A percentile compares a stretch with the other conserved stretches of the same genome.
phyloP scores from a whole-genome alignment of 1,140 invertebrate genomes.

The Pygmarrhopalites habei region DNA sequence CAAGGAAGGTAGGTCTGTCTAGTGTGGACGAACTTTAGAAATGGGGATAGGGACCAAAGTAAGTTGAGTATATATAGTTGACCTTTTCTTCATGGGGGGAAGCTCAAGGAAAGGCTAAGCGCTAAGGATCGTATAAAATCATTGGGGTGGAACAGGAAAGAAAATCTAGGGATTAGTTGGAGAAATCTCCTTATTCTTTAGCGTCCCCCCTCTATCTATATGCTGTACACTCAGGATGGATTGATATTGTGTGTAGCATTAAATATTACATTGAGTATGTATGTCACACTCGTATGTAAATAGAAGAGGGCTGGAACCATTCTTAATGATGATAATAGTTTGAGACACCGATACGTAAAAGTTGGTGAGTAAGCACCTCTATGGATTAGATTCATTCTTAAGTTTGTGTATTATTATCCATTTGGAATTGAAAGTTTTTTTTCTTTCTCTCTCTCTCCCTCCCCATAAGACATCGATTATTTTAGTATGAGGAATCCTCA shows the following conservation, averaged over 20 bases:
- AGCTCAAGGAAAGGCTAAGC: neutral
- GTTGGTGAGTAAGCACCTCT: neutral
- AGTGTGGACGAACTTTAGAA: too few species aligned
- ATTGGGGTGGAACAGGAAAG: conserved; percentile 14
- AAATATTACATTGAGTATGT: neutral
- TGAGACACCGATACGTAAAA: neutral
- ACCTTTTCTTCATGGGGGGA: conserved; percentile 15
- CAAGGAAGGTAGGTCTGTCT: too few species aligned
- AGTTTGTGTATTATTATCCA: neutral
- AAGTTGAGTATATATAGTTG: neutral
- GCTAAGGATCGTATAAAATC: conserved; percentile 21
- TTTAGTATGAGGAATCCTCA: too few species aligned
- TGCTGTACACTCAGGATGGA: neutral
- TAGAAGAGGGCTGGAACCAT: conserved; percentile 1
- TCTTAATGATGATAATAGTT: neutral
- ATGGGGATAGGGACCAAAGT: neutral
- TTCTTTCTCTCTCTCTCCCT: too few species aligned
- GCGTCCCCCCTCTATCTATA: neutral
- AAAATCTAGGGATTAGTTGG: neutral
- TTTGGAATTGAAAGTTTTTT: too few species aligned
- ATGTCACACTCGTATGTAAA: neutral
- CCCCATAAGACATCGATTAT: too few species aligned
- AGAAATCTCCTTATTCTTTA: neutral
- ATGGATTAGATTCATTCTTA: conserved; percentile 4
- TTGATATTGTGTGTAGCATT: neutral